Conservation (phyloP, 1,140 invertebrate genomes). For the Phthorimaea operculella region DNA sequence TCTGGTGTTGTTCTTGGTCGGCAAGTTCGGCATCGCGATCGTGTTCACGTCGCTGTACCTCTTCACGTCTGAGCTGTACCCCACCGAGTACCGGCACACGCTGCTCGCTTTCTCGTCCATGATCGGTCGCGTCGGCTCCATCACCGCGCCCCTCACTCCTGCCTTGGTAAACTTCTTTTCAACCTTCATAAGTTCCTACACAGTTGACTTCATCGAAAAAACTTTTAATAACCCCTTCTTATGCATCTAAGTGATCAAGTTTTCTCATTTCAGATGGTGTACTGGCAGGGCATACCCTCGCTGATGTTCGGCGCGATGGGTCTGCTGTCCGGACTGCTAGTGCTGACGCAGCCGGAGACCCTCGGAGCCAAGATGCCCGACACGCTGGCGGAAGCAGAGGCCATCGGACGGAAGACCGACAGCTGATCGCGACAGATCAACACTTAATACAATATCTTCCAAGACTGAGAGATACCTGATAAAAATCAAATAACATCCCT, state of each 20-base stretch:
- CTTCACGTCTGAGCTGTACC: constrained; percentile 76
- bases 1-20: constrained; percentile 69
- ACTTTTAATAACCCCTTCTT: not conserved
- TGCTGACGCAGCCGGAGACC: constrained; percentile 77
- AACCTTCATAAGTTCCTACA: no score
- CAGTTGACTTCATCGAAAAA: no score
- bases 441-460: no score
- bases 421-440: no score
- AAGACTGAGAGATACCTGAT: no score
- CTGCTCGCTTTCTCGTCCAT: constrained; percentile 62
- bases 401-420: constrained; percentile 36
- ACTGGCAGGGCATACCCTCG: constrained; percentile 68
- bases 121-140: constrained; percentile 44
- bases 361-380: constrained; percentile 74
- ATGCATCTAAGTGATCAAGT: not conserved
- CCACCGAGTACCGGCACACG: constrained; percentile 72
- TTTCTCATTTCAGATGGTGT: constrained; percentile 36
- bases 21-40: constrained; percentile 73
- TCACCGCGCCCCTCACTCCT: constrained; percentile 37
- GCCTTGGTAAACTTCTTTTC: constrained; percentile 25
- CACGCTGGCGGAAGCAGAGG: constrained; percentile 76
- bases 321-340: constrained; percentile 69
- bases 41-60: constrained; percentile 73
- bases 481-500: no score
- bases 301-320: constrained; percentile 74